Conservation (phyloP, 2,797 vertebrate species). For the Sebastes dallii region DNA sequence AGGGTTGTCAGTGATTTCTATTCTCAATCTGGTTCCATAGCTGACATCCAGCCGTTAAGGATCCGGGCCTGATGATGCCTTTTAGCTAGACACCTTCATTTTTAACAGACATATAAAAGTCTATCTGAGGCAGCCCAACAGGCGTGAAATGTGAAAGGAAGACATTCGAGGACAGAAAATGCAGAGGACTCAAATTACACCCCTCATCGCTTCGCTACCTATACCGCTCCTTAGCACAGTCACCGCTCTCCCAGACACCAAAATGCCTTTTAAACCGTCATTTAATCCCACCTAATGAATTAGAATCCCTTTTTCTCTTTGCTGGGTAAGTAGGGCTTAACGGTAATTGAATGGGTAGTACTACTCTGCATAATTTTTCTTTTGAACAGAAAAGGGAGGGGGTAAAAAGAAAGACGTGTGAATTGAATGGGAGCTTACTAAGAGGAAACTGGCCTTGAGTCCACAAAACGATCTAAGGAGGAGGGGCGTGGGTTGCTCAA, state of each 20-base stretch:
- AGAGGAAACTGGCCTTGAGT: constrained; percentile 71
- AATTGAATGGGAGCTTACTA: constrained; percentile 58
- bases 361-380: constrained; percentile 63
- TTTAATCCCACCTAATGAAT: constrained; percentile 79
- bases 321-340: constrained; percentile 67
- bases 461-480: constrained; percentile 59
- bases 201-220: constrained; percentile 57
- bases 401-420: constrained; percentile 42
- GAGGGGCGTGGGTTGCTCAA: constrained; percentile 27
- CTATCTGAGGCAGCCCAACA: constrained; percentile 64
- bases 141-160: constrained; percentile 75
- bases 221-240: constrained; percentile 49
- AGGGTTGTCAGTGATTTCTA: not conserved
- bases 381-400: constrained; percentile 36
- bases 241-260: constrained; percentile 47
- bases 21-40: constrained; percentile 3
- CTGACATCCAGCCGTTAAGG: constrained; percentile 12
- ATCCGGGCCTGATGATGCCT: constrained; percentile 41
- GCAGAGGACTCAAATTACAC: constrained; percentile 71
- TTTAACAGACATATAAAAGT: constrained; percentile 71
- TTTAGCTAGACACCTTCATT: constrained; percentile 57
- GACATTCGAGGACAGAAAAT: constrained; percentile 64
- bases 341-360: constrained; percentile 74
- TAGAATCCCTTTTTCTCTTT: constrained; percentile 64
- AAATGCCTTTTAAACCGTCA: constrained; percentile 67